Evolutionary conservation across 2,797 vertebrate species (phyloP).

Genomic region (Helarctos malayanus): DNA sequence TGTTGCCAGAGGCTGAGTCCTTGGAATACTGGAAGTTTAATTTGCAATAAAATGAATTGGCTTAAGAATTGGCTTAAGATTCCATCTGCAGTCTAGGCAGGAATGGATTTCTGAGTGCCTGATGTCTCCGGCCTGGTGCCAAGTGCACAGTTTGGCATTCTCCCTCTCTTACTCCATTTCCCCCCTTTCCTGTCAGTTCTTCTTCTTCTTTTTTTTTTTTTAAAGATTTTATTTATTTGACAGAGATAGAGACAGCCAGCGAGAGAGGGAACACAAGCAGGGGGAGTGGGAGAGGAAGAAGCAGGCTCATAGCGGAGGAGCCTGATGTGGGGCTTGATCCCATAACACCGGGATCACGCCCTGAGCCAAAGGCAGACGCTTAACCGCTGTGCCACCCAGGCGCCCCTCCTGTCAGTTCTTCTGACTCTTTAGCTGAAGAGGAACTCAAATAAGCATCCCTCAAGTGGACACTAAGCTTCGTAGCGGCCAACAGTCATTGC

Average conservation of each 20-base stretch:
- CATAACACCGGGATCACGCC: no score
- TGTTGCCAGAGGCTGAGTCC: constrained; percentile 9
- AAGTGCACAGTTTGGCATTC: background rate
- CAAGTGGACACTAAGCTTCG: background rate
- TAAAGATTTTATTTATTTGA: no score
- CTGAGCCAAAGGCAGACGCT: no score
- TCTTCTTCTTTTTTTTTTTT: background rate
- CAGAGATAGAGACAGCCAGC: no score
- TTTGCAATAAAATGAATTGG: constrained; percentile 70
- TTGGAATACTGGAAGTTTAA: constrained; percentile 62
- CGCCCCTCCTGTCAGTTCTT: background rate
- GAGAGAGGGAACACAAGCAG: no score
- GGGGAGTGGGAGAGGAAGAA: no score
- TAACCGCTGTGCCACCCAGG: no score
- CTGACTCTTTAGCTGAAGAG: background rate
- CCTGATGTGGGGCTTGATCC: no score
- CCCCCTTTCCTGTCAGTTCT: background rate
- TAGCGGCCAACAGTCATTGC: background rate
- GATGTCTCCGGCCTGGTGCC: background rate
- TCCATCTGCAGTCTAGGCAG: background rate
- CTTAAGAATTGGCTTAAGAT: background rate
- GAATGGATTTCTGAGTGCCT: background rate
- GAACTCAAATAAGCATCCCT: background rate
- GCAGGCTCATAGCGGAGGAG: no score
- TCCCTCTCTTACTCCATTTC: background rate